These are phyloP conservation scores for Cerceris ruficornis DNA, from an alignment of 2,888 invertebrate genomes.

Conservation along the genomic window DNA sequence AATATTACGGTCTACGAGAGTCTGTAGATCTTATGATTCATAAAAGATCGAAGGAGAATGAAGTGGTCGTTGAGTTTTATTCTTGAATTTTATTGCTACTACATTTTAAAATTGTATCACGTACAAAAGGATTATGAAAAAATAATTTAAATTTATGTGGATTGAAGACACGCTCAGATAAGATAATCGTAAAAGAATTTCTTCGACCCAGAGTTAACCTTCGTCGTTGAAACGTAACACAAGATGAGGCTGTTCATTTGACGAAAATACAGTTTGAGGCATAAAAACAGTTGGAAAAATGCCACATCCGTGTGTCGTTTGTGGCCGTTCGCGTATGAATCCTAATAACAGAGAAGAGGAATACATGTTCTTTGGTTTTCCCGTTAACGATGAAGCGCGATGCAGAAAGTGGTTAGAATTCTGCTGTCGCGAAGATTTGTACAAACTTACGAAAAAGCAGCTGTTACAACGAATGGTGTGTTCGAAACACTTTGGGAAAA, in stretches of 20 bases:
- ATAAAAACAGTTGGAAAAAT: conserved; percentile 59
- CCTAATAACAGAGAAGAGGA: conserved; percentile 79
- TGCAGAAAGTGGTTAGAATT: conserved; percentile 79
- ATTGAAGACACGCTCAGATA: not conserved
- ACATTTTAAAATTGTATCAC: conserved; percentile 14
- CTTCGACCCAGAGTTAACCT: conserved; percentile 19
- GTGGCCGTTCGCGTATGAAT: conserved; percentile 80
- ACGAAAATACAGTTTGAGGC: conserved; percentile 23
- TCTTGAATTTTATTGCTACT: conserved; percentile 32
- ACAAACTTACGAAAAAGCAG: conserved; percentile 79
- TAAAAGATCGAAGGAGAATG: conserved; percentile 27
- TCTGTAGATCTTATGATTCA: not conserved
- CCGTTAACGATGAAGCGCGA: conserved; percentile 77
- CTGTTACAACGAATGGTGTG: conserved; percentile 80
- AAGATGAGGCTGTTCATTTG: conserved; percentile 52
- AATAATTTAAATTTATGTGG: conserved; percentile 36
- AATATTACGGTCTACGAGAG: not conserved
- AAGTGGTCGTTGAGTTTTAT: conserved; percentile 35
- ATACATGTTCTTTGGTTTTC: conserved; percentile 80
- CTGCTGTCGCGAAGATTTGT: conserved; percentile 79
- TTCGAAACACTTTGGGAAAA: conserved; percentile 77
- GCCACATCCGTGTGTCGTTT: conserved; percentile 81
- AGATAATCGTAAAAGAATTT: not conserved
- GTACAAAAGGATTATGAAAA: conserved; percentile 35
- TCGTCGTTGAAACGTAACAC: conserved; percentile 9